Base-by-base conservation (phyloP, 2,113 vertebrate genomes). In the Neodontobutis hainanensis region DNA sequence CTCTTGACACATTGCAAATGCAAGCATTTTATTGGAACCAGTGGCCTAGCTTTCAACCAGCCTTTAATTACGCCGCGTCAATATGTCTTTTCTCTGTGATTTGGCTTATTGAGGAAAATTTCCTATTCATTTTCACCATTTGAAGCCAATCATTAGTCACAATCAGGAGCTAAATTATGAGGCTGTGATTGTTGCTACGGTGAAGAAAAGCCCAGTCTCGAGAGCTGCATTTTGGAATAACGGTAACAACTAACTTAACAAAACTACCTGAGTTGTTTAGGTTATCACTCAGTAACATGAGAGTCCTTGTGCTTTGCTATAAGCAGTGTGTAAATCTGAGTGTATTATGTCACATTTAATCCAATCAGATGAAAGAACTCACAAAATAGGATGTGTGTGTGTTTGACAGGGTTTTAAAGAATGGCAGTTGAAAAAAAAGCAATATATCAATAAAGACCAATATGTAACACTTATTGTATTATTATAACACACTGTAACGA, bases 51-150 rank as follows among this genome's bases (percentile, higher is more conserved):
- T 10, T 58, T 58, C 40, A 58, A 38, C 56, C 36, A 3, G 40
- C 15, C 4, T 58, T 58, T 43, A 43, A 58, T 58, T 58, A 43
- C 56, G 42, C 38, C 5, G 38, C 56, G 15, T 58, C 56, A 11
- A 58, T 43, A 58, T 27, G 40, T 16, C 40, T 42, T 58, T 58
- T 58, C 16, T 58, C 56, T 16, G n/a, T 40, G 56, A 8, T 36
- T 58, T 8, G 15, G 14, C 52, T 55, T 55, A 55, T 55, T 55
- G 52, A 34, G 52, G 52, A 15, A 55, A 58, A 58, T 58, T 58
- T 58, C 56, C 56, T 58, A 42, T 38, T 58, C 56, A 42, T 58
- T 58, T 58, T 58, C 40, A 55, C 34, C 34, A 55, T 55, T 55
- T 55, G 52, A 55, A 55, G 52, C 52, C 32, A 55, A 55, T 38